phyloP scores from a whole-genome alignment of 2,888 invertebrate species.

The Stomorhina lunata region DNA sequence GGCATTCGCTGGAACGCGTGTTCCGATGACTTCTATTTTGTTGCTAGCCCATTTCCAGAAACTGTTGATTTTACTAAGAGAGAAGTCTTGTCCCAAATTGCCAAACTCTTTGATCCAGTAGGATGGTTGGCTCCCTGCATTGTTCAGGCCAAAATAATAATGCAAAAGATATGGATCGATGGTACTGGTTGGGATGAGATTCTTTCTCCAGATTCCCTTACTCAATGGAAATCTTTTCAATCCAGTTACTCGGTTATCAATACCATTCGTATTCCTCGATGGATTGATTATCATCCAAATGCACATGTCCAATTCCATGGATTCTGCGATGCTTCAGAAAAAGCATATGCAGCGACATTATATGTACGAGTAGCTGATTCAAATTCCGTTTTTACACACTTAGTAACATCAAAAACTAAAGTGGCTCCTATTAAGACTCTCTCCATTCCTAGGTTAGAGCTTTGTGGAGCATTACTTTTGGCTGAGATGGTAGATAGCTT shows the following conservation, averaged over 20 bases:
- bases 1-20: background rate
- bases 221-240: background rate
- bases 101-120: no score
- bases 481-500: no score
- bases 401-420: background rate
- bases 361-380: background rate
- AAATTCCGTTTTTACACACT: no score
- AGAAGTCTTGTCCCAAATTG: no score
- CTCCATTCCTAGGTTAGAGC: no score
- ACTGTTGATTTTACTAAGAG: background rate
- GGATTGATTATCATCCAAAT: background rate
- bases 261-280: background rate
- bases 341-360: background rate
- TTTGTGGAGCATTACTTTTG: no score
- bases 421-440: background rate
- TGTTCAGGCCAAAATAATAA: background rate
- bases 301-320: background rate
- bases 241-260: background rate
- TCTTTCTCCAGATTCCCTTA: background rate
- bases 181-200: background rate
- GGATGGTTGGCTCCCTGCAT: background rate
- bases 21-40: background rate
- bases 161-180: background rate
- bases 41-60: background rate
- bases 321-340: background rate